phyloP scores from a whole-genome alignment of 2,797 vertebrate genomes.

The Meriones psammophilus region DNA sequence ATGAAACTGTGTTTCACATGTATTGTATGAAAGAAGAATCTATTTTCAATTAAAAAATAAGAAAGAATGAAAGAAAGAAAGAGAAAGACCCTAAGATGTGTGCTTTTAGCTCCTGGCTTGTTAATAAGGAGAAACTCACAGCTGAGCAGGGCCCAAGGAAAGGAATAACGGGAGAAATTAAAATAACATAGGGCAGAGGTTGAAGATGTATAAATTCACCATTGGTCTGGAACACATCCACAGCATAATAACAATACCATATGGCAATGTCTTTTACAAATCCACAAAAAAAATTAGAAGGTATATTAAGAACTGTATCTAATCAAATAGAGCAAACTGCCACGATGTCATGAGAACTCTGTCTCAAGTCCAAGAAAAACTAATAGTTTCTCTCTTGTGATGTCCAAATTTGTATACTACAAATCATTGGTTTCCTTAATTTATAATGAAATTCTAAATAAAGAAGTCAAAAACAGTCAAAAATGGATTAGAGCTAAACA shows the following conservation, averaged over 20 bases:
- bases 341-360: too few relatives aligned
- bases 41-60: neutral
- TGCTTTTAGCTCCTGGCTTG: neutral
- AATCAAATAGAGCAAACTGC: too few relatives aligned
- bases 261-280: neutral
- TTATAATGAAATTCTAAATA: neutral
- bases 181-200: neutral
- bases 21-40: too few relatives aligned
- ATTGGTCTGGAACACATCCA: neutral
- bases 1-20: too few relatives aligned
- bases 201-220: neutral
- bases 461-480: neutral
- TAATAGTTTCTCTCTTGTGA: neutral
- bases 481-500: neutral
- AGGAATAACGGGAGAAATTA: too few relatives aligned
- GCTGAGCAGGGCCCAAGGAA: neutral
- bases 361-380: neutral
- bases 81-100: neutral
- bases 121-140: neutral
- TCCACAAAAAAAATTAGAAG: neutral
- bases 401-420: neutral
- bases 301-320: too few relatives aligned
- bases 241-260: neutral
- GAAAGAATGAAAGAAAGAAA: neutral
- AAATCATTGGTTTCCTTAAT: neutral